Evolutionary conservation across 2,888 invertebrate species (phyloP), one percentile per base, ranked within the genome.

Genomic region (Chloromyia formosa): DNA sequence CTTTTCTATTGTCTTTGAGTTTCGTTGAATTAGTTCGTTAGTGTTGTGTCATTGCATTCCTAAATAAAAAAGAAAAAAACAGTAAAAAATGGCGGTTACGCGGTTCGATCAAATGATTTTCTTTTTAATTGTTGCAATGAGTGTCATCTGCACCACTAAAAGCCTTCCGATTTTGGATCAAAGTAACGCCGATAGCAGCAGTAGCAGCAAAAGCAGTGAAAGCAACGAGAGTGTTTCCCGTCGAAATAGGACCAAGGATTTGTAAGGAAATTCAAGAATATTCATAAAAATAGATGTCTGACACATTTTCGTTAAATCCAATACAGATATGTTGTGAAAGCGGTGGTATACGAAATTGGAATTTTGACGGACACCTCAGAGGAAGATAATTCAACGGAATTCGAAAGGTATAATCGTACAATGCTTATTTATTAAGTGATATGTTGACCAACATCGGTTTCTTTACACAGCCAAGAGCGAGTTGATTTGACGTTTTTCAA

Each of bases 331-430:
- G 86, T 89, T 14, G 87, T 89, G 74, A 88, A 86, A 79, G 88
- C 88, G 0, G 85, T 89, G 4, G 88, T 89, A 49, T 89, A 89
- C 78, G 89, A 89, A 84, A 87, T 89, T 78, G 89, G 89, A 74
- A 88, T 89, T 77, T 82, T 89, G 40, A 88, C 89, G 2, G 88
- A 89, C 76, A 86, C 86, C 0, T 84, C 84, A 1, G 79, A 80
- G 42, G 86, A 84, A 76, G 86, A 86, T 56, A 86, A 86, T 10
- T 35, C 53, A 1, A 74, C 62, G 9, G 42, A 20, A 20, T 54
- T 58, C 16, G 22, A 56, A 45, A 73, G 61, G 62, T 73, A 61
- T 20, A 35, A 35, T 4, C 2, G 2, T 35, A 35, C 2, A 35
- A 40, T 60, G 16, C 1, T 10, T 58, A 14, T n/a, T n/a, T n/a